These are phyloP conservation scores for Holothuria glaberrima DNA, from an alignment of 35 echinoderm and acorn worm genomes.

Conservation along the genomic window DNA sequence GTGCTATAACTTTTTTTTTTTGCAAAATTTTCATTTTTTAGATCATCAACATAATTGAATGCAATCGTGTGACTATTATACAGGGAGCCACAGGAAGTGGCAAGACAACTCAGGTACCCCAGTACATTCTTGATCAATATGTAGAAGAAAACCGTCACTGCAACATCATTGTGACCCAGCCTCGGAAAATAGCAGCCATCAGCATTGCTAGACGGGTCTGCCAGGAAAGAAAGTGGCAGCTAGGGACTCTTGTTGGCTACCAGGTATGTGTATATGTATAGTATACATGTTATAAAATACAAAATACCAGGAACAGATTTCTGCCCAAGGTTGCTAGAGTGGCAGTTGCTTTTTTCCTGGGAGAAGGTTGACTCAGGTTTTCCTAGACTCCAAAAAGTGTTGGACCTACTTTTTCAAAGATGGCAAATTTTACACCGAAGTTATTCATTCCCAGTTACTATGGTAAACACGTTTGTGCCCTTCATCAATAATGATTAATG, in stretches of 20 bases:
- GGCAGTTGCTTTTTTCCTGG: too few species aligned
- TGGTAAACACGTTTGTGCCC: too few species aligned
- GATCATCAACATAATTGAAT: constrained; percentile 90
- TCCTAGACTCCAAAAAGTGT: too few species aligned
- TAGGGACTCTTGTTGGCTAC: constrained; percentile 93
- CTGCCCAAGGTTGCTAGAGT: too few species aligned
- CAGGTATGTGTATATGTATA: constrained; percentile 56
- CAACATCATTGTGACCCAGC: constrained; percentile 98
- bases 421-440: too few species aligned
- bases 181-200: constrained; percentile 94
- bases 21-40: neutral
- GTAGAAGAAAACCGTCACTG: constrained; percentile 80
- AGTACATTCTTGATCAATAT: constrained; percentile 94
- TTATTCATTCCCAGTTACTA: too few species aligned
- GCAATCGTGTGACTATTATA: constrained; percentile 87
- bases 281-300: too few species aligned
- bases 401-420: too few species aligned
- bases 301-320: too few species aligned
- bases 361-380: too few species aligned
- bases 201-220: constrained; percentile 93
- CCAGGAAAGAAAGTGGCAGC: constrained; percentile 91
- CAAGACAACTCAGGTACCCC: constrained; percentile 96
- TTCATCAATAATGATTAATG: too few species aligned
- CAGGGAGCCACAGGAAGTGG: constrained; percentile 93
- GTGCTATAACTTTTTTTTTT: too few species aligned